phyloP scores from a whole-genome alignment of 2,113 vertebrate species.

The Hydropotes inermis region DNA sequence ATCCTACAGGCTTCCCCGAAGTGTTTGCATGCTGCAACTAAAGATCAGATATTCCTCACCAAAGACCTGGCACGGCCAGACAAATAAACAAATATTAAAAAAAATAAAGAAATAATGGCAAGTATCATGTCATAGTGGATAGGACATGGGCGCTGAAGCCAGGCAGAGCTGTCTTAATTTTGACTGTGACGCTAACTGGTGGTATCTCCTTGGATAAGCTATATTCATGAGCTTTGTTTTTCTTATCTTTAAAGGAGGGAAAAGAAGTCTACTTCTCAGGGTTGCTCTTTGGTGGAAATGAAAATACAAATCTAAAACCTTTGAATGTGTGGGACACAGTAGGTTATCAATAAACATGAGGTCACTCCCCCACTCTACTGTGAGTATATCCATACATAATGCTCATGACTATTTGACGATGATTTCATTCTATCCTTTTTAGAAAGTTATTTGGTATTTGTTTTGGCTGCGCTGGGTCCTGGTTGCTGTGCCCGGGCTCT shows the following conservation, averaged over 20 bases:
- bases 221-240: background rate
- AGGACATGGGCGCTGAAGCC: background rate
- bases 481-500: fast-evolving
- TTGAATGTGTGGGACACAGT: background rate
- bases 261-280: background rate
- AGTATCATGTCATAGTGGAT: background rate
- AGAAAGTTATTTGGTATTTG: fast-evolving
- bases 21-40: background rate
- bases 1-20: background rate
- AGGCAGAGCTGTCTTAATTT: background rate
- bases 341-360: background rate
- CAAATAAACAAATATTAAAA: background rate
- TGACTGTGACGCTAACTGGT: background rate
- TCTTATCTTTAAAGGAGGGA: background rate
- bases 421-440: background rate
- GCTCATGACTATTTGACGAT: background rate
- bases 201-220: background rate
- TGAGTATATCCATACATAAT: background rate
- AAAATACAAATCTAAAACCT: background rate
- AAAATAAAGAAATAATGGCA: background rate
- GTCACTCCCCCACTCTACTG: too few relatives aligned
- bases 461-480: background rate
- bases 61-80: background rate
- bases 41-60: background rate
- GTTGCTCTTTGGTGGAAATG: background rate